phyloP scores from a whole-genome alignment of 2,113 vertebrate genomes.

The Orientallactaga bullata region DNA sequence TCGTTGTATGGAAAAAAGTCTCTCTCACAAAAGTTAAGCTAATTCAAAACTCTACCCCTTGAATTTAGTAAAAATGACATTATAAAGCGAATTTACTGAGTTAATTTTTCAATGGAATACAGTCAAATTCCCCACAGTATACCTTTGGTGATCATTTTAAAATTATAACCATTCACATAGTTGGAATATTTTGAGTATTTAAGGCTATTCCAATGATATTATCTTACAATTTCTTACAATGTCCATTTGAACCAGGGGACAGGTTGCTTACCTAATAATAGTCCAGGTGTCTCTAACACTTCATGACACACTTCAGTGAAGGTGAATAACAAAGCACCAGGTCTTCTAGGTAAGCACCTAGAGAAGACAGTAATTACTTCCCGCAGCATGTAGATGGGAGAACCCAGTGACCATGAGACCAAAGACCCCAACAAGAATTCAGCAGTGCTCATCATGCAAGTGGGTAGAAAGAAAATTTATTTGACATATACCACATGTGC shows the following conservation, averaged over 20 bases:
- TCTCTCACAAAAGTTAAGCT: slow-evolving; percentile 66
- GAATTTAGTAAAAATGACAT: slow-evolving; percentile 73
- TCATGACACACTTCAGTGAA: slow-evolving; percentile 67
- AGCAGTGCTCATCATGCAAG: background rate
- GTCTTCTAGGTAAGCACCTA: slow-evolving; percentile 58
- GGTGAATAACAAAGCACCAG: slow-evolving; percentile 68
- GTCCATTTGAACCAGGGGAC: slow-evolving; percentile 70
- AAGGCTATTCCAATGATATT: slow-evolving; percentile 61
- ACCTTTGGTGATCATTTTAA: slow-evolving; percentile 62
- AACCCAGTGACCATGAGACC: slow-evolving; percentile 50
- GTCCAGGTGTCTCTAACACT: background rate
- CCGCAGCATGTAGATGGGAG: background rate
- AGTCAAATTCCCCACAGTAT: slow-evolving; percentile 65
- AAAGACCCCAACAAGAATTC: slow-evolving; percentile 22
- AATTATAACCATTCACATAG: slow-evolving; percentile 59
- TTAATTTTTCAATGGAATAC: slow-evolving; percentile 75
- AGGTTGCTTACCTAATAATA: slow-evolving; percentile 63
- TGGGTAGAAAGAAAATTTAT: slow-evolving; percentile 26
- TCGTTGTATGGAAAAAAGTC: slow-evolving; percentile 42
- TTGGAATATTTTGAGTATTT: slow-evolving; percentile 65
- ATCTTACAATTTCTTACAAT: slow-evolving; percentile 71
- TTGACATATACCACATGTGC: background rate
- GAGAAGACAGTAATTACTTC: slow-evolving; percentile 70
- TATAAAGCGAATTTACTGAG: slow-evolving; percentile 77
- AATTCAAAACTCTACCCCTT: slow-evolving; percentile 61